Conservation (phyloP, 2,113 vertebrate species). For the Pantherophis guttatus region DNA sequence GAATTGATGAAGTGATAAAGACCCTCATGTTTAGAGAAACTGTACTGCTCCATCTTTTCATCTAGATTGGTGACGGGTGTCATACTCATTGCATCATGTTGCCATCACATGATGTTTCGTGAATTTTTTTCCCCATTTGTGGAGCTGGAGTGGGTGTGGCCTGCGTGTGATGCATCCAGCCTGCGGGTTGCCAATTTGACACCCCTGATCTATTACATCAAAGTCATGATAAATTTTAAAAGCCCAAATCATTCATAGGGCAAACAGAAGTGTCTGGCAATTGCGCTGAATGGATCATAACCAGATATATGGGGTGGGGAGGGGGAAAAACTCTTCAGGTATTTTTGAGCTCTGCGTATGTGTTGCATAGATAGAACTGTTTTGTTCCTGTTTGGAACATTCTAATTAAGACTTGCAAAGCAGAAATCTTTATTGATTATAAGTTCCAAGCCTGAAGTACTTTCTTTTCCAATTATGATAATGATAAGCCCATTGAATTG, state of each 20-base stretch:
- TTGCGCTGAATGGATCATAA: not conserved
- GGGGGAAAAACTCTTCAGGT: not conserved
- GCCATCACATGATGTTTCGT: no score
- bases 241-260: not conserved
- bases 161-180: no score
- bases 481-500: not conserved
- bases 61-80: not conserved
- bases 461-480: not conserved
- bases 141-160: no score
- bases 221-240: not conserved
- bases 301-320: rapidly evolving
- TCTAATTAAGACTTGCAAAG: not conserved
- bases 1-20: no score
- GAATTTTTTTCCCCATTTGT: no score
- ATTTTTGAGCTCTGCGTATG: rapidly evolving
- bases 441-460: not conserved
- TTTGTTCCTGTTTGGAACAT: rapidly evolving
- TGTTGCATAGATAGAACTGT: not conserved
- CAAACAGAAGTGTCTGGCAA: no score
- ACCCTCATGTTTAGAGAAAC: not conserved
- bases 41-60: not conserved
- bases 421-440: not conserved
- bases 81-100: no score
- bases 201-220: not conserved
- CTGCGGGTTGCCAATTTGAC: no score